A percentile compares a stretch with the other conserved stretches of the same genome.
Conservation (phyloP, 2,797 vertebrate genomes). For the Bryconaethiops microstoma region DNA sequence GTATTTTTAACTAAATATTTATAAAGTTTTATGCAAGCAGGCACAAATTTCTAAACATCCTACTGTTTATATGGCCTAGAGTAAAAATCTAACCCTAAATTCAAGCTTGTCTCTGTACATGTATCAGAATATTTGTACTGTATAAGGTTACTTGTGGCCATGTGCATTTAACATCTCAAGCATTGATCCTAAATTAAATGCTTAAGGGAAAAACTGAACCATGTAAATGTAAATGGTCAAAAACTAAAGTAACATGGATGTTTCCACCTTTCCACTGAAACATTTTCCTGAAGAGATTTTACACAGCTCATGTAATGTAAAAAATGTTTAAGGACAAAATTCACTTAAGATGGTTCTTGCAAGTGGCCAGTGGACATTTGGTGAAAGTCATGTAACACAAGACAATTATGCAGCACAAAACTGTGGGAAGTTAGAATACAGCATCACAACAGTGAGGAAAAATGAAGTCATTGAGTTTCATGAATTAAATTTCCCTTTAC, state of each 20-base stretch:
- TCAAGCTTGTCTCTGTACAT: not conserved
- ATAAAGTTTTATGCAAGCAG: not conserved
- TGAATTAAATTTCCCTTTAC: not conserved
- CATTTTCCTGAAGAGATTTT: no score
- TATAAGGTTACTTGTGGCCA: not conserved
- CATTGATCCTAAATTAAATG: no score
- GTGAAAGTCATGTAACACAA: not conserved
- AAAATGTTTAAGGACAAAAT: no score
- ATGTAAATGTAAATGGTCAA: no score
- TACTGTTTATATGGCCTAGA: not conserved
- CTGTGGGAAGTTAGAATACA: not conserved
- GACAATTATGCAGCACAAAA: not conserved
- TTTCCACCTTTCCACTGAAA: no score
- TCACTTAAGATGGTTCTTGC: no score
- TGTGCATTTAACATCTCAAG: no score
- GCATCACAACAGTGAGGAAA: conserved; percentile 1
- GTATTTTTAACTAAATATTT: not conserved
- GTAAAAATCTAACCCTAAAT: not conserved
- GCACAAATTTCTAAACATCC: not conserved
- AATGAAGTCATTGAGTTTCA: not conserved
- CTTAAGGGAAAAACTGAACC: no score
- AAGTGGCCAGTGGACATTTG: not conserved
- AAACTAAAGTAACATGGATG: no score
- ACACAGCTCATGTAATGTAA: no score
- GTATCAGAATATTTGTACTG: not conserved